Base-by-base conservation (phyloP, 1,140 invertebrate genomes). In the Phymastichus coffea region DNA sequence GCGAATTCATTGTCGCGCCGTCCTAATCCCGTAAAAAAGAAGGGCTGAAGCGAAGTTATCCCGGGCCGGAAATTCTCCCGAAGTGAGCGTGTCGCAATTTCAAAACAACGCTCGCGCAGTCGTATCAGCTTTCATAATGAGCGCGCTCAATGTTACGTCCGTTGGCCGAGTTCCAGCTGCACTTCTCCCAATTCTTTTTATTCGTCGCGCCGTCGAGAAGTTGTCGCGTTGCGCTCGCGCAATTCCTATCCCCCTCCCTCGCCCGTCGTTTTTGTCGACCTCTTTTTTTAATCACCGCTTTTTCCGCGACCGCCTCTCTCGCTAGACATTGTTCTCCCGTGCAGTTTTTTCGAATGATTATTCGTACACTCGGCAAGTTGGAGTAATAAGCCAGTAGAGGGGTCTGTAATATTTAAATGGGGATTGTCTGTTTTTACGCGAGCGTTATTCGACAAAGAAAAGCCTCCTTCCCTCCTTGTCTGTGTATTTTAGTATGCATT, bases 101-200 rank as follows among this genome's bases (percentile, higher is more conserved):
- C 71, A 75, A 75, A 77, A 76, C 71, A 75, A 69, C 68, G 66
- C 68, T n/a, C 66, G 63, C 48, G 26, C 37, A 46, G 46, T 60
- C 51, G 66, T 69, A 76, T 75, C 72, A 77, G 72, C 70, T 74
- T 77, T 75, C 67, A 71, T 77, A 77, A 76, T 75, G 73, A 76
- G 71, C 64, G 60, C 62, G 63, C 58, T 68, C 70, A 63, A 69
- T 70, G 73, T 70, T 72, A 69, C 68, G 69, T 69, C 66, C 68
- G 66, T 76, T 77, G 74, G 75, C 71, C 53, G 61, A 64, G 49
- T 66, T 75, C 74, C 74, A 77, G 65, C 65, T 48, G 58, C 63
- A 22, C 53, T 59, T 64, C 44, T 66, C 66, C 55, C 49, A 28
- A 22, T 6, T 12, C 3, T 20, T 15, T 51, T 40, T n/a, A 14